Evolutionary conservation across 2,797 vertebrate genomes (phyloP).

Genomic region (Acanthis flammea): DNA sequence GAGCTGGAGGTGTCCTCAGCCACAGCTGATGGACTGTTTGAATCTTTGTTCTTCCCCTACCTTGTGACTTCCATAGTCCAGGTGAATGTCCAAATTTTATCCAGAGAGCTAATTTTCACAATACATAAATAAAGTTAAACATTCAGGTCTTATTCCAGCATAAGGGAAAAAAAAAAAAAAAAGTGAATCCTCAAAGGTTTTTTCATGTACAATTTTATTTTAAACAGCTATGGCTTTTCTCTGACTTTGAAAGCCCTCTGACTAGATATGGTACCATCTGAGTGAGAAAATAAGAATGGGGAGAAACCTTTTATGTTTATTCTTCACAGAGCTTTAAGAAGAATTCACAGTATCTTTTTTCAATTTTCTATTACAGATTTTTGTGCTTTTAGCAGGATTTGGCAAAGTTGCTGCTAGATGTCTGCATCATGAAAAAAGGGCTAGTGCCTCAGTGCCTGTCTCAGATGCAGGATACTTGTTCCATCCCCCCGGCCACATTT

Average conservation of each 20-base stretch:
- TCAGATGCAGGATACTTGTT: not conserved
- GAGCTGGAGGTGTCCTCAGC: not conserved
- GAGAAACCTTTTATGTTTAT: not conserved
- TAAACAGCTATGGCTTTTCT: not conserved
- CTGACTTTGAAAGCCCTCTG: not conserved
- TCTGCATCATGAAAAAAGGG: not conserved
- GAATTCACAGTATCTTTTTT: not conserved
- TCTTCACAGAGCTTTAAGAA: not conserved
- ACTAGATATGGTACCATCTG: not conserved
- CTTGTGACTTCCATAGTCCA: not conserved
- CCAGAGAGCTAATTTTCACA: not conserved
- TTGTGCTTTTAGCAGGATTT: not conserved
- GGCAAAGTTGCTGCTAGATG: not conserved
- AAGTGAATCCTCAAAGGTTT: not conserved
- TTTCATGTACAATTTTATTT: not conserved
- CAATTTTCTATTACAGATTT: not conserved
- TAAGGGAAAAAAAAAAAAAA: not conserved
- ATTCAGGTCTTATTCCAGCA: not conserved
- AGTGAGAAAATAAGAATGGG: not conserved
- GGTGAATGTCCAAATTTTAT: not conserved
- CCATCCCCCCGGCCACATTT: fast-evolving
- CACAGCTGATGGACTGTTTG: not conserved
- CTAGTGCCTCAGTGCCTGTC: not conserved
- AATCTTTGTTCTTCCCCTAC: not conserved
- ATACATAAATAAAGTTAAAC: not conserved